Base-by-base conservation (phyloP, 2,113 vertebrate genomes). In the Triplophysa siluroides region DNA sequence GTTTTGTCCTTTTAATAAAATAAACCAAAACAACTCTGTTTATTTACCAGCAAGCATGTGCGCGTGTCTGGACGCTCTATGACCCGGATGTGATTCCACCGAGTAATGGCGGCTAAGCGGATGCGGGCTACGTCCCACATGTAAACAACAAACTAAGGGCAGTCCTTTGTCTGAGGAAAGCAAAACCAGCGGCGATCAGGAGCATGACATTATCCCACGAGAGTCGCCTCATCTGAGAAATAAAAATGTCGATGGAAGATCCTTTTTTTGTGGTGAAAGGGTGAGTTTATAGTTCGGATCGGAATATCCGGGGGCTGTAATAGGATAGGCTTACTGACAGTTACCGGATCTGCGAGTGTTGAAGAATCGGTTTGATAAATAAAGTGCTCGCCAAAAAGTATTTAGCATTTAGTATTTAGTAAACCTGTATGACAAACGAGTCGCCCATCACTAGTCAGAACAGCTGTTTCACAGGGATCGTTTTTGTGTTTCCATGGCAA, bases 231-330 rank as follows among this genome's bases (percentile, higher is more conserved):
- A 33, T 71, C 60, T 85, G 63, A 86, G 54, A 54, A 33, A 47
- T 72, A 88, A 33, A 78, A 83, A 98, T 97, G 97, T 98, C 97
- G 58, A 98, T 98, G 97, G 97, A 98, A 93, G 97, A 98, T 83
- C 97, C 97, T 87, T 98, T 98, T 90, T 98, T 98, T 91, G 96
- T 98, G 85, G 97, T 98, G 81, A 98, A 98, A 91, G 97, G 97
- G 97, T 98, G 87, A 95, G 94, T 82, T 52, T 77, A 23, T 76
- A 13, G 4, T 19, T 71, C 21, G 50, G n/a, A 58, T 43, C 41
- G 19, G n/a, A 64, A 6, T 1, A 29, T 52, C 52, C 61, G 56
- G 67, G 50, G 78, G 38, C 38, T 61, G 4, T 43, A 52, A 14
- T 18, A 19, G 16, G 7, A 9, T 8, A 19, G 8, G 8, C 19